Conservation (phyloP, 1,140 invertebrate genomes). For the Tetragonula clypearis region DNA sequence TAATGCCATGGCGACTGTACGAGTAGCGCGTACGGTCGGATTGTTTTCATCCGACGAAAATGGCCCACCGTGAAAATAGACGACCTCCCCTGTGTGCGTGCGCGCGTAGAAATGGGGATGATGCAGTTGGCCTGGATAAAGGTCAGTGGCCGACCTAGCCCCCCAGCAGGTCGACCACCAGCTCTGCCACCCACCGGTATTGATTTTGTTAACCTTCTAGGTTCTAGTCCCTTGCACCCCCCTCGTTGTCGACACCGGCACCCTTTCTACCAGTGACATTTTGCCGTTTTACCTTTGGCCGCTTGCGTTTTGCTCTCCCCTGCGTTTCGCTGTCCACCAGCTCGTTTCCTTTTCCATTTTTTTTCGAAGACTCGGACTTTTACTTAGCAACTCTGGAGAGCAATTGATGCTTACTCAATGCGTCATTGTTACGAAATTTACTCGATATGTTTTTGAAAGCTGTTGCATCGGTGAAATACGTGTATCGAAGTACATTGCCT, state of each 20-base stretch:
- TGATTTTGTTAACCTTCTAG: constrained; percentile 78
- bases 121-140: constrained; percentile 78
- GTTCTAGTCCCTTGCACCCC: constrained; percentile 56
- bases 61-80: constrained; percentile 63
- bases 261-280: constrained; percentile 46
- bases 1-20: neutral
- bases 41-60: constrained; percentile 63
- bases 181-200: constrained; percentile 71
- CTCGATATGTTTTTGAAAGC: neutral
- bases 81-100: constrained; percentile 36
- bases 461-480: neutral
- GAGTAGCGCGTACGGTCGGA: constrained; percentile 27
- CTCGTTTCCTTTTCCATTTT: neutral
- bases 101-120: constrained; percentile 70
- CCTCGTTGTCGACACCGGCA: constrained; percentile 13
- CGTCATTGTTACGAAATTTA: too few species aligned
- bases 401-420: neutral
- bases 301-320: constrained; percentile 5
- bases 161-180: constrained; percentile 62
- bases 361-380: neutral
- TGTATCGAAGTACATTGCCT: neutral
- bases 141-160: constrained; percentile 78
- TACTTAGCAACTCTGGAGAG: neutral
- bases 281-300: constrained; percentile 26
- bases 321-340: neutral